Percentiles rank a stretch among this genome's conserved stretches.
These are phyloP conservation scores for Rhagologus leucostigma DNA, from an alignment of 2,113 vertebrate species.

Conservation along the genomic window DNA sequence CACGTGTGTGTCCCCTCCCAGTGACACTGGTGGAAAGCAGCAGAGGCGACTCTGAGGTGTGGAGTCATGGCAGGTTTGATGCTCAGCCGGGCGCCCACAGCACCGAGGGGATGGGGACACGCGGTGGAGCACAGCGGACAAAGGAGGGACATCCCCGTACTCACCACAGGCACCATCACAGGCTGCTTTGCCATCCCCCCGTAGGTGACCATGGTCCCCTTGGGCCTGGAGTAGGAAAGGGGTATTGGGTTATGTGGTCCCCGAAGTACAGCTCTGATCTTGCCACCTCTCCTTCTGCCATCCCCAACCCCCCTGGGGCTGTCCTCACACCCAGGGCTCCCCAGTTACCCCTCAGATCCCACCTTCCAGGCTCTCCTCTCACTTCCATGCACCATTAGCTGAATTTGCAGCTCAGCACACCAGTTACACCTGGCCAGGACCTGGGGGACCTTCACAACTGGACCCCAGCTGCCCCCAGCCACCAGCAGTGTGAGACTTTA, in stretches of 20 bases:
- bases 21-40: not conserved
- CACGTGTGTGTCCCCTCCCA: accelerated
- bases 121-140: not conserved
- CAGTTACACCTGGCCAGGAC: not conserved
- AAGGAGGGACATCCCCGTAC: not conserved
- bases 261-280: not conserved
- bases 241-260: not conserved
- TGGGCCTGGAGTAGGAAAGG: constrained; percentile 67
- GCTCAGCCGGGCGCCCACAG: accelerated
- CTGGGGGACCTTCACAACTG: not conserved
- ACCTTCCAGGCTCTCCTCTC: not conserved
- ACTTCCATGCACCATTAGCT: not conserved
- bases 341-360: not conserved
- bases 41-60: accelerated
- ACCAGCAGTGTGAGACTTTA: accelerated
- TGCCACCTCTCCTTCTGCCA: accelerated
- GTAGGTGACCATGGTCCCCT: constrained; percentile 94
- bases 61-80: not conserved
- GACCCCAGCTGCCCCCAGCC: not conserved
- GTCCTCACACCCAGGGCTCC: not conserved
- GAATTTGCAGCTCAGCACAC: not conserved
- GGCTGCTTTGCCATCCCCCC: constrained; percentile 97
- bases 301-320: not conserved
- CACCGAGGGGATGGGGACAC: accelerated
- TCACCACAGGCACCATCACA: constrained; percentile 88